Evolutionary conservation across 2,113 vertebrate genomes (phyloP).

Genomic region (Acrocephalus arundinaceus): DNA sequence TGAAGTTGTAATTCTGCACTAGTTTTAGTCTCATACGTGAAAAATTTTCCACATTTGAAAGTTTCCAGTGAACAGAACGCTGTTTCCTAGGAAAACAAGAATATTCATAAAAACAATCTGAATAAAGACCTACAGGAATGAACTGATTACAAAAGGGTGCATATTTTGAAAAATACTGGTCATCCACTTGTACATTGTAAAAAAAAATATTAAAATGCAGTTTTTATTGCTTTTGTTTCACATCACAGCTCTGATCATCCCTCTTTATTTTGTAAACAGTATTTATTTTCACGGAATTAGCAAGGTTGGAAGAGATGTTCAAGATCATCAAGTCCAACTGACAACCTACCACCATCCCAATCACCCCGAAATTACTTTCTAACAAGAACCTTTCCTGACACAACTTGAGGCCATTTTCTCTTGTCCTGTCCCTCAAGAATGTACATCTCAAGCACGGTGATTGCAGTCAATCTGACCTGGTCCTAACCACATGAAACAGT

Average conservation of each 20-base stretch:
- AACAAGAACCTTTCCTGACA: neutral
- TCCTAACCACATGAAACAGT: neutral
- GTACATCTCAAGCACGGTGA: neutral
- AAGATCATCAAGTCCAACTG: neutral
- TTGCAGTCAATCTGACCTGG: neutral
- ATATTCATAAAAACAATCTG: neutral
- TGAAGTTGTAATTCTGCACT: conserved; percentile 90
- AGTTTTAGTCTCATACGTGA: conserved; percentile 96
- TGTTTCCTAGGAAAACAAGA: conserved; percentile 76
- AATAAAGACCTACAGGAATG: neutral
- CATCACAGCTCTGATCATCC: neutral
- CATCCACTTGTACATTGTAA: neutral
- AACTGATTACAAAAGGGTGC: neutral
- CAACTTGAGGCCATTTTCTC: neutral
- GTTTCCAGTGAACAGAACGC: conserved; percentile 84
- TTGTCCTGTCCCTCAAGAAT: neutral
- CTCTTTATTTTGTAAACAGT: neutral
- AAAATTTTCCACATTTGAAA: conserved; percentile 94
- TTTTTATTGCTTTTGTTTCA: neutral
- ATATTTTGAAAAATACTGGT: neutral
- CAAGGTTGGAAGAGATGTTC: neutral
- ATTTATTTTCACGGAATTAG: neutral
- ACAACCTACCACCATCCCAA: neutral
- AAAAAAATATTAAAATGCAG: neutral
- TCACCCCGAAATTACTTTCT: neutral